A percentile compares a stretch with the other conserved stretches of the same genome.
Conservation (phyloP, 2,797 vertebrate genomes). For the Acipenser oxyrinchus region DNA sequence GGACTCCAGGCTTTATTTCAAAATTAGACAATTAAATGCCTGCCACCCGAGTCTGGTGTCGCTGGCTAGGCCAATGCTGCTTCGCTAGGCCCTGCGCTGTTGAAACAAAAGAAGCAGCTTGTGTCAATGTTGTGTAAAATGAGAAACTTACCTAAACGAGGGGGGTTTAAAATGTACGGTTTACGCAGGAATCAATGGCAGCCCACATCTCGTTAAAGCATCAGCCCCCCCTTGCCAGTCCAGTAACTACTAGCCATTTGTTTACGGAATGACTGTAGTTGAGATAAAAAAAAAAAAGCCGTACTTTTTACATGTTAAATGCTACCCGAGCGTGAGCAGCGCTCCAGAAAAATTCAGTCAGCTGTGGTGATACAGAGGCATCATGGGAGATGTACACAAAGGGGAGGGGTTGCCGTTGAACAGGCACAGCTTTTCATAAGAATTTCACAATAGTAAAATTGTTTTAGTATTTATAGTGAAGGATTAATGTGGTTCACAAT, state of each 20-base stretch:
- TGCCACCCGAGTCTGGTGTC: slow-evolving; percentile 10
- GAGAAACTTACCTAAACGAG: slow-evolving; percentile 32
- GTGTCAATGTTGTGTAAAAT: slow-evolving; percentile 19
- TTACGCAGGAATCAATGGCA: slow-evolving; percentile 23
- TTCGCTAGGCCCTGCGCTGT: slow-evolving; percentile 21
- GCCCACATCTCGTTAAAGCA: slow-evolving; percentile 31
- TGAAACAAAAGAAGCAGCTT: slow-evolving; percentile 55
- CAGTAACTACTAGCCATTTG: background rate
- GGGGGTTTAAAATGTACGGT: slow-evolving; percentile 33
- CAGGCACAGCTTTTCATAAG: background rate
- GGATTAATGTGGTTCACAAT: too few relatives aligned
- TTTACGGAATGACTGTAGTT: background rate
- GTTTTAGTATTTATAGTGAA: too few relatives aligned
- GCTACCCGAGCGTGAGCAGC: slow-evolving; percentile 19
- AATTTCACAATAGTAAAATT: background rate
- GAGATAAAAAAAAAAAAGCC: slow-evolving; percentile 17
- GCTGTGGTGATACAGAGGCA: slow-evolving; percentile 35
- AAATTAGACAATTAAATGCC: slow-evolving; percentile 3
- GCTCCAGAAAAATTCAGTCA: slow-evolving; percentile 25
- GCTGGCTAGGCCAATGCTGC: background rate
- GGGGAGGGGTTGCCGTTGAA: slow-evolving; percentile 1
- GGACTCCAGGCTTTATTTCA: background rate
- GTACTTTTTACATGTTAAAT: slow-evolving; percentile 38
- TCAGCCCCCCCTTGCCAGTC: slow-evolving; percentile 9
- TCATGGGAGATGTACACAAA: slow-evolving; percentile 31